Percentiles rank a stretch among this genome's conserved stretches.
These are phyloP conservation scores for Synergus laeviventris DNA, from an alignment of 2,888 invertebrate genomes.

Conservation along the genomic window DNA sequence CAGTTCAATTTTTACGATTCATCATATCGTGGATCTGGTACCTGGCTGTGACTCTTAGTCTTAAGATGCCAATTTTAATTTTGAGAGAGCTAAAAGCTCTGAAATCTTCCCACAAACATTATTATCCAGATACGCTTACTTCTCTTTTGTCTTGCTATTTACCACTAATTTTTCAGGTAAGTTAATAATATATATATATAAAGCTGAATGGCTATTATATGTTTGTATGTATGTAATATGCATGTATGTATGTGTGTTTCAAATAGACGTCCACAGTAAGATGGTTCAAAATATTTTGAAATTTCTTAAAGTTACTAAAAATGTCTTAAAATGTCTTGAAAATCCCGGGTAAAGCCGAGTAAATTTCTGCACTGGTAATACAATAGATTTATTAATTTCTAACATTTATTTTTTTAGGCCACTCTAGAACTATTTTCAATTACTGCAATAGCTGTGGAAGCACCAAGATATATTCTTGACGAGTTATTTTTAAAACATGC, in stretches of 20 bases:
- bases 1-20: constrained; percentile 60
- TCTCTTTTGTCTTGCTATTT: constrained; percentile 72
- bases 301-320: no score
- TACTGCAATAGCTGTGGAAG: constrained; percentile 74
- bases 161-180: constrained; percentile 72
- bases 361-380: no score
- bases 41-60: constrained; percentile 60
- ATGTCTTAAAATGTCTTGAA: no score
- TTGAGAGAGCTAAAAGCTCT: constrained; percentile 76
- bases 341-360: no score
- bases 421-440: constrained; percentile 75
- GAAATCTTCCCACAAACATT: constrained; percentile 67
- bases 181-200: no score
- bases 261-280: no score
- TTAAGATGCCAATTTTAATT: constrained; percentile 74
- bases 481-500: constrained; percentile 80
- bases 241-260: no score
- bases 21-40: constrained; percentile 69
- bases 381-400: not conserved
- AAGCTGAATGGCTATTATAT: no score
- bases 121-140: constrained; percentile 70
- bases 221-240: no score
- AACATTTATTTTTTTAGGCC: constrained; percentile 59
- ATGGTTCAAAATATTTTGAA: no score
- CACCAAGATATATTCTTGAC: constrained; percentile 78